These are phyloP conservation scores for Hypolimnas misippus DNA, from an alignment of 2,888 invertebrate species.

Conservation along the genomic window DNA sequence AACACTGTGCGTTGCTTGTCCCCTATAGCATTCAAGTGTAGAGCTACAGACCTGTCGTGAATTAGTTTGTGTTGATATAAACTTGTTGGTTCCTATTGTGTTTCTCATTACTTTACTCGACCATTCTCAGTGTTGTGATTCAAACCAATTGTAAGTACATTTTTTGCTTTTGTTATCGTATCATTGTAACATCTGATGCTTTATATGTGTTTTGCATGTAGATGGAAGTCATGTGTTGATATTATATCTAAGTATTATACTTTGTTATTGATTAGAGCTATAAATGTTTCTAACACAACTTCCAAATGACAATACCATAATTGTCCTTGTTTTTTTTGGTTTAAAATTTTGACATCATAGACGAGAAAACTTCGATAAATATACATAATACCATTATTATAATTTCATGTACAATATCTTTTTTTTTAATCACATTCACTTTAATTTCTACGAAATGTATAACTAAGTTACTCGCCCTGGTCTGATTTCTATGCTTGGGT, in stretches of 20 bases:
- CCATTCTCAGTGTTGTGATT: conserved; percentile 15
- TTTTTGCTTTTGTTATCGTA: conserved; percentile 27
- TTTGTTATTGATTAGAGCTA: background rate
- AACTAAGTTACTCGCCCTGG: conserved; percentile 57
- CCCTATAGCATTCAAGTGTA: conserved; percentile 74
- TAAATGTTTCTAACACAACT: background rate
- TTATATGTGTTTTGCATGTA: conserved; percentile 42
- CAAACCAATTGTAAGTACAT: conserved; percentile 27
- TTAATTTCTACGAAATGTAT: conserved; percentile 18
- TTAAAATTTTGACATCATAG: background rate
- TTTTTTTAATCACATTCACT: background rate
- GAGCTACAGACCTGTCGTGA: conserved; percentile 62
- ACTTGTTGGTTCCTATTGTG: conserved; percentile 36
- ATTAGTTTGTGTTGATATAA: conserved; percentile 46
- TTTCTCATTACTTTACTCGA: conserved; percentile 28
- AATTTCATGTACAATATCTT: background rate
- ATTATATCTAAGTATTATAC: conserved; percentile 10
- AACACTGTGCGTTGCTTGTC: conserved; percentile 75
- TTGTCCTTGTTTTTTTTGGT: background rate
- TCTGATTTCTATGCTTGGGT: conserved; percentile 84
- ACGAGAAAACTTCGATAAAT: background rate
- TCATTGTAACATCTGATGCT: conserved; percentile 29
- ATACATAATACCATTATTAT: background rate
- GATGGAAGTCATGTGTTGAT: conserved; percentile 22
- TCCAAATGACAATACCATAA: background rate